Conservation (phyloP, 2,113 vertebrate genomes). For the Lates calcarifer region DNA sequence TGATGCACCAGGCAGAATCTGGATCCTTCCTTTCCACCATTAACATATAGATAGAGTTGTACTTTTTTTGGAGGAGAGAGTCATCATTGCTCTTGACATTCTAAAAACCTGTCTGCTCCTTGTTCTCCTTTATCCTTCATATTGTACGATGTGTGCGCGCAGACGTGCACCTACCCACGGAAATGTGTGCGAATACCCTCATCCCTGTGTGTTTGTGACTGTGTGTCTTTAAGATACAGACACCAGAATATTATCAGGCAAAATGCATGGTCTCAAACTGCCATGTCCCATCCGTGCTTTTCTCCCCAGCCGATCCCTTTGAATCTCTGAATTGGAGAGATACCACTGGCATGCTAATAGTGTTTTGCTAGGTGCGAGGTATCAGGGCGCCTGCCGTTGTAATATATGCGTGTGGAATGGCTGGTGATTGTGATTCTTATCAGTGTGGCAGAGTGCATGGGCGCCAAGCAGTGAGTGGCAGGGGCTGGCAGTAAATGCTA, state of each 20-base stretch:
- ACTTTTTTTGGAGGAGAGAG: slow-evolving; percentile 16
- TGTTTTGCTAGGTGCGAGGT: slow-evolving; percentile 70
- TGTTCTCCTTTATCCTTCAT: slow-evolving; percentile 21
- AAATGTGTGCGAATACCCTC: neutral
- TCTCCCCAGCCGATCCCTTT: slow-evolving; percentile 66
- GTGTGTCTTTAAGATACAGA: slow-evolving; percentile 47
- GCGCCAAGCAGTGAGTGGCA: slow-evolving; percentile 79
- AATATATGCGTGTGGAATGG: slow-evolving; percentile 80
- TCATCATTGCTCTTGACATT: slow-evolving; percentile 53
- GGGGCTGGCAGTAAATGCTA: slow-evolving; percentile 82
- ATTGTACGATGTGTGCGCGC: neutral
- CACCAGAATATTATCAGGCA: slow-evolving; percentile 55
- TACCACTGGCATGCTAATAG: slow-evolving; percentile 78
- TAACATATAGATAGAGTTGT: slow-evolving; percentile 59
- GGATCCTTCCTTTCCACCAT: slow-evolving; percentile 36
- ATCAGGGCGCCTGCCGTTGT: slow-evolving; percentile 74
- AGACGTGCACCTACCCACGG: neutral
- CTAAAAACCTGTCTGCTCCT: slow-evolving; percentile 33
- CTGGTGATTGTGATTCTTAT: slow-evolving; percentile 85
- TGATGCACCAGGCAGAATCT: slow-evolving; percentile 31
- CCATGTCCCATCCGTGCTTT: slow-evolving; percentile 57
- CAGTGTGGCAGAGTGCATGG: slow-evolving; percentile 74
- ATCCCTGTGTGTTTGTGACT: slow-evolving; percentile 9
- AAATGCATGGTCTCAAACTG: slow-evolving; percentile 61
- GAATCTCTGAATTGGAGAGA: slow-evolving; percentile 70